Evolutionary conservation across 2,888 invertebrate species (phyloP).

Genomic region (Octonoba sinensis): DNA sequence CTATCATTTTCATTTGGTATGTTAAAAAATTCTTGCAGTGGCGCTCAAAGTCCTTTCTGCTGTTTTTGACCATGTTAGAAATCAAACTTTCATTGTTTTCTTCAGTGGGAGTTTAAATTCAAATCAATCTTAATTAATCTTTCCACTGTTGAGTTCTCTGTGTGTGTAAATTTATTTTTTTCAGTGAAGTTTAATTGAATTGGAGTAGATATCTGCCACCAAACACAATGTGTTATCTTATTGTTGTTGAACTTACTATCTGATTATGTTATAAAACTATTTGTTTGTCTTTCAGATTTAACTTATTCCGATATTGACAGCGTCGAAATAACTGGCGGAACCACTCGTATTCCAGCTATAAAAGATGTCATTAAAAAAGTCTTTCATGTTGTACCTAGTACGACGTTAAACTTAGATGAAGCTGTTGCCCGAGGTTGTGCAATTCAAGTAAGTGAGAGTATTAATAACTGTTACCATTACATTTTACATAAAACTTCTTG

Average conservation of each 20-base stretch:
- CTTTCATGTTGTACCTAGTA: slow-evolving; percentile 85
- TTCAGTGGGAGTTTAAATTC: too few relatives aligned
- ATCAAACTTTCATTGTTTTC: too few relatives aligned
- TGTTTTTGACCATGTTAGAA: too few relatives aligned
- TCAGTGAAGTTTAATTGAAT: not conserved
- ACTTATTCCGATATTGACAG: slow-evolving; percentile 74
- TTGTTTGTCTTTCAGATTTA: slow-evolving; percentile 76
- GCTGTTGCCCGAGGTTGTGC: slow-evolving; percentile 97
- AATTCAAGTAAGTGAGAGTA: slow-evolving; percentile 73
- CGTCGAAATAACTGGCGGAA: slow-evolving; percentile 97
- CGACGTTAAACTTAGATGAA: slow-evolving; percentile 95
- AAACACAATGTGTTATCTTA: not conserved
- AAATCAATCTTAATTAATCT: not conserved
- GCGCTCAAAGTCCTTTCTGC: too few relatives aligned
- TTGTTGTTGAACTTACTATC: too few relatives aligned
- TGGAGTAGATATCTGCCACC: not conserved
- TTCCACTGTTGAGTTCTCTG: not conserved
- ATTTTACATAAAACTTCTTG: not conserved
- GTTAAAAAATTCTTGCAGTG: too few relatives aligned
- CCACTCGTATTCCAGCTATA: slow-evolving; percentile 92
- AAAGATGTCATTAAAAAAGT: slow-evolving; percentile 71
- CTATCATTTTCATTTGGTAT: too few relatives aligned
- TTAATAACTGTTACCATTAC: not conserved
- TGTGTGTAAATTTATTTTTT: not conserved
- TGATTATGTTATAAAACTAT: too few relatives aligned